Base-by-base conservation (phyloP, 2,888 invertebrate species). In the Holacanthella duospinosa region DNA sequence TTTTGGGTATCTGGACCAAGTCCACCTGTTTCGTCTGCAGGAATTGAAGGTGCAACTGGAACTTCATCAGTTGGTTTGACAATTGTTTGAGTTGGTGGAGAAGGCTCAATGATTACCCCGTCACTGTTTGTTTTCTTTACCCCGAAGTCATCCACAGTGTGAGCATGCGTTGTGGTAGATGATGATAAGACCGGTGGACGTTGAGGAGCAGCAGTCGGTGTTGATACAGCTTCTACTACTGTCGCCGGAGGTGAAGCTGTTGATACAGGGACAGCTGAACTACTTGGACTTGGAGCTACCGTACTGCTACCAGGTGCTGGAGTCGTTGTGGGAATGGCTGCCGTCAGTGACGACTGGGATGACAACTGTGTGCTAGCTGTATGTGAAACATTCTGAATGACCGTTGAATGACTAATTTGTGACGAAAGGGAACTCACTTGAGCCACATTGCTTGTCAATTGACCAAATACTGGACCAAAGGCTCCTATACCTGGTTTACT, bases 401-500 rank as follows among this genome's bases (percentile, higher is more conserved):
- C 59, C 25, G 54, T 54, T 12, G 64, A 61, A 21, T 26, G 36
- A 6, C 6, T 4, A n/a, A 6, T 25, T 6, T 3, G 43, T 6
- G 59, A 4, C 6, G 24, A 26, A 2, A 6, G 24, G 2, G 43
- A 6, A 9, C 25, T 12, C 9, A 44, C 2, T 27, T 59, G 59
- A 44, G 44, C 59, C 4, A 25, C 59, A 6, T 21, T 59, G n/a
- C 48, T 43, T 6, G 59, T 59, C 21, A 59, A 3, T 27, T 26
- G 24, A 26, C 59, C 44, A 43, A 60, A 48, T 24, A 61, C 29
- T 36, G 48, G 43, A 29, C 63, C 55, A n/a, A 59, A 4, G 4
- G 29, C 56, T 27, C 21, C 43, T n/a, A 43, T n/a, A 36, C 55
- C 43, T 2, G 28, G 36, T 25, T 59, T n/a, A 2, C 65, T 28